Conservation (phyloP, 2,113 vertebrate genomes). For the Ancistrus triradiatus region DNA sequence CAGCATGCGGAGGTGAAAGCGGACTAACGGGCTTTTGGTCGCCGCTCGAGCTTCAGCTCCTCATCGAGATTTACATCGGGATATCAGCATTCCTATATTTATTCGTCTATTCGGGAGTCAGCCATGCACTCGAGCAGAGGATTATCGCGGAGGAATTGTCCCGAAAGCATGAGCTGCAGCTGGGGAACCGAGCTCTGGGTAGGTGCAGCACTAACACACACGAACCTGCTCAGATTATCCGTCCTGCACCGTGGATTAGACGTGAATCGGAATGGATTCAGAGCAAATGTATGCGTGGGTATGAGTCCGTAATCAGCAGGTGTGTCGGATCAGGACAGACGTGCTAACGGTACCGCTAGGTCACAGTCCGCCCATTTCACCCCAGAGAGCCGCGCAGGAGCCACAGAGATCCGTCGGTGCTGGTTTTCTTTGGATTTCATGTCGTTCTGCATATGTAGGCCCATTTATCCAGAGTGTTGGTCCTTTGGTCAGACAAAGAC, state of each 20-base stretch:
- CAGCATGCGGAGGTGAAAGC: slow-evolving; percentile 49
- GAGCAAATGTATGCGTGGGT: too few relatives aligned
- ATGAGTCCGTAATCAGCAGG: slow-evolving; percentile 21
- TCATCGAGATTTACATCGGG: slow-evolving; percentile 23
- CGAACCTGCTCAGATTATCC: too few relatives aligned
- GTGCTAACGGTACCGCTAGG: not conserved
- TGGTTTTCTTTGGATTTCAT: too few relatives aligned
- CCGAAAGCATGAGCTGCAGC: slow-evolving; percentile 62
- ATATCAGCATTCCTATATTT: too few relatives aligned
- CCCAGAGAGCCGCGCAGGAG: slow-evolving; percentile 5
- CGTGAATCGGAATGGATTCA: too few relatives aligned
- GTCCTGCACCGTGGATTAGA: too few relatives aligned
- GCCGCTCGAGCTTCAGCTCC: slow-evolving; percentile 33
- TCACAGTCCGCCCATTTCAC: slow-evolving; percentile 35
- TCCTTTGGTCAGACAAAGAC: too few relatives aligned
- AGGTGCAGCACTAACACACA: too few relatives aligned
- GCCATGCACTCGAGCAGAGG: slow-evolving; percentile 50
- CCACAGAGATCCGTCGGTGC: too few relatives aligned
- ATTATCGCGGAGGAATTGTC: slow-evolving; percentile 48
- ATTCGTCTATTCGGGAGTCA: not conserved
- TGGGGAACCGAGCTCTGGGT: slow-evolving; percentile 75
- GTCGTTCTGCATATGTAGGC: too few relatives aligned
- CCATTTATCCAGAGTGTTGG: too few relatives aligned
- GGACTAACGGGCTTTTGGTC: too few relatives aligned
- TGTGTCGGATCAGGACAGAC: not conserved